A percentile compares a stretch with the other conserved stretches of the same genome.
Conservation (phyloP, 2,888 invertebrate species). For the Microdon myrmicae region DNA sequence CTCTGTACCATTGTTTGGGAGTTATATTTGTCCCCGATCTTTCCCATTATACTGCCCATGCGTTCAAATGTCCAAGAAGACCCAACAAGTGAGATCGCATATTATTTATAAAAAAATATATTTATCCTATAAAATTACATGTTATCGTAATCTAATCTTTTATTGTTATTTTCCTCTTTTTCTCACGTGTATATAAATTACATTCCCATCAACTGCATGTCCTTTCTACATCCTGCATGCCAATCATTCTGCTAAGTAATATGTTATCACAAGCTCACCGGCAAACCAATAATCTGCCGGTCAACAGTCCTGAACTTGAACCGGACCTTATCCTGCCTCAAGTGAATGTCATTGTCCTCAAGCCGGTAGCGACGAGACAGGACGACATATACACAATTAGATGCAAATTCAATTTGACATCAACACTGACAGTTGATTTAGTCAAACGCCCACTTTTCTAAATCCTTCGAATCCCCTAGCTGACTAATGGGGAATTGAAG, state of each 20-base stretch:
- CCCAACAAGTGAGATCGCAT: too few species aligned
- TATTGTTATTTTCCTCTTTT: too few species aligned
- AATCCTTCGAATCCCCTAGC: slow-evolving; percentile 1
- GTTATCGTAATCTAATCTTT: too few species aligned
- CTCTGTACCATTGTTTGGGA: too few species aligned
- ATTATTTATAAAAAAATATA: too few species aligned
- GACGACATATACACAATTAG: slow-evolving; percentile 49
- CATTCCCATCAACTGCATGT: not conserved
- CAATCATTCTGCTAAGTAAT: slow-evolving; percentile 3
- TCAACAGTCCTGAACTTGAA: slow-evolving; percentile 13
- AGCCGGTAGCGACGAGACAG: slow-evolving; percentile 41
- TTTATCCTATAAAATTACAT: too few species aligned
- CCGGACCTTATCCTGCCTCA: slow-evolving; percentile 10
- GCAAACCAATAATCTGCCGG: slow-evolving; percentile 21
- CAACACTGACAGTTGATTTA: slow-evolving; percentile 41
- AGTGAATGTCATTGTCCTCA: slow-evolving; percentile 32
- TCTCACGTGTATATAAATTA: too few species aligned
- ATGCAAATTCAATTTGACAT: slow-evolving; percentile 49
- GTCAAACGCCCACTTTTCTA: slow-evolving; percentile 11
- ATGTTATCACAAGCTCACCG: slow-evolving; percentile 20
- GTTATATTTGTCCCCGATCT: too few species aligned
- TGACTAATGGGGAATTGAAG: too few species aligned
- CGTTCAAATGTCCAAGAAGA: too few species aligned
- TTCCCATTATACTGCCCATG: too few species aligned
- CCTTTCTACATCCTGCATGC: slow-evolving; percentile 5